A percentile compares a stretch with the other conserved stretches of the same genome.
These are phyloP conservation scores for Columba janthina DNA, from an alignment of 2,113 vertebrate genomes.

Conservation along the genomic window DNA sequence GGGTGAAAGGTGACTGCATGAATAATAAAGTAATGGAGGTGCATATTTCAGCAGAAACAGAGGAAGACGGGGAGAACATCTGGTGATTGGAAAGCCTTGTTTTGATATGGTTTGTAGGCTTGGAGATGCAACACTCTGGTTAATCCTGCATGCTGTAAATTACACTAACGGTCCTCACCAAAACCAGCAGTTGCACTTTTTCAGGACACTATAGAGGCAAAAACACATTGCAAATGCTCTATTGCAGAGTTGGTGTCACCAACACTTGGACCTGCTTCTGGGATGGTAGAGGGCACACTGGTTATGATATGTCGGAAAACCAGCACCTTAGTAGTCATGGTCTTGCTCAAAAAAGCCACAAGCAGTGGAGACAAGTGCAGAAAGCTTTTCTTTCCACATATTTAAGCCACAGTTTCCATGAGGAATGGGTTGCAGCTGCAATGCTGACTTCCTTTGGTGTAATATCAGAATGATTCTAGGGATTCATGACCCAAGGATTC, in stretches of 20 bases:
- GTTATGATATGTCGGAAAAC: neutral
- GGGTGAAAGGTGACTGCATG: neutral
- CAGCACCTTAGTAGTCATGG: no score
- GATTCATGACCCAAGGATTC: neutral
- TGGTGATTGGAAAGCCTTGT: neutral
- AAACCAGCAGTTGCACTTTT: neutral
- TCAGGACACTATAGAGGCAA: neutral
- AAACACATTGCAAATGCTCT: neutral
- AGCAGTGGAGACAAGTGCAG: neutral
- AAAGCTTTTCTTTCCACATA: neutral
- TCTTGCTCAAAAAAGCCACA: neutral
- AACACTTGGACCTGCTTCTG: neutral
- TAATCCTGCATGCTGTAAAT: neutral
- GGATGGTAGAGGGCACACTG: rapidly evolving
- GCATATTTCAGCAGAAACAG: neutral
- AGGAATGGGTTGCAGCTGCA: neutral
- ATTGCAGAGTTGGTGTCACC: neutral
- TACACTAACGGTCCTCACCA: neutral
- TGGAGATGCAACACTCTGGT: neutral
- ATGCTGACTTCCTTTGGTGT: neutral
- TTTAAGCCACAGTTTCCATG: neutral
- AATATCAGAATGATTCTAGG: neutral
- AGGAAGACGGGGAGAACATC: neutral
- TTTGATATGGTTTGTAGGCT: neutral
- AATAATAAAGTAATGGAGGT: neutral